phyloP scores from a whole-genome alignment of 2,888 invertebrate species.

The Plagodis pulveraria region DNA sequence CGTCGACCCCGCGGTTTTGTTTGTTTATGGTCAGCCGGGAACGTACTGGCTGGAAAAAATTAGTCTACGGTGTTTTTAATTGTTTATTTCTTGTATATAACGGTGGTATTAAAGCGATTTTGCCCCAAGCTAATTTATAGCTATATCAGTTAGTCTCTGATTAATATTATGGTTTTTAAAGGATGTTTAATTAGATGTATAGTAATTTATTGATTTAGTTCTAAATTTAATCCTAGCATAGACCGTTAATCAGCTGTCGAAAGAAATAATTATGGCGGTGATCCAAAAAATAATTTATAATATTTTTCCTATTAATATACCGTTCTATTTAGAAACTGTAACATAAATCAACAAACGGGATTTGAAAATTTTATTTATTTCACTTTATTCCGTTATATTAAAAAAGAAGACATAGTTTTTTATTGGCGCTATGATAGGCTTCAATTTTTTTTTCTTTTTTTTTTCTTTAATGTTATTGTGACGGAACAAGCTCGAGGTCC shows the following conservation, averaged over 20 bases:
- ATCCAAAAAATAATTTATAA: too few relatives aligned
- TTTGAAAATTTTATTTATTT: too few relatives aligned
- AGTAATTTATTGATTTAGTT: conserved; percentile 1
- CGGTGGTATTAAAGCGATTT: conserved; percentile 11
- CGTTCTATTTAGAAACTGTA: too few relatives aligned
- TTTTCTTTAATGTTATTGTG: too few relatives aligned
- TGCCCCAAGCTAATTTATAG: conserved; percentile 7
- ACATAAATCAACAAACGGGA: too few relatives aligned
- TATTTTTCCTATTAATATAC: too few relatives aligned
- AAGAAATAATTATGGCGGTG: too few relatives aligned
- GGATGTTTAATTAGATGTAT: background rate
- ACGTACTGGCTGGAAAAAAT: conserved; percentile 17
- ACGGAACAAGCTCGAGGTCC: too few relatives aligned
- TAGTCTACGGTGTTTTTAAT: conserved; percentile 18
- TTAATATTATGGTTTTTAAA: conserved; percentile 6
- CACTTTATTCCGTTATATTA: too few relatives aligned
- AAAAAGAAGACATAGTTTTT: too few relatives aligned
- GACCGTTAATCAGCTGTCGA: background rate
- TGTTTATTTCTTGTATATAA: conserved; percentile 16
- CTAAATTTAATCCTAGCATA: background rate
- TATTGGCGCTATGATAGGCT: too few relatives aligned
- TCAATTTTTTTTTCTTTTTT: too few relatives aligned
- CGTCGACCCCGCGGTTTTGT: conserved; percentile 64
- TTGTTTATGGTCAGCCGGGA: conserved; percentile 52
- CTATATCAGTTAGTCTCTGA: background rate